Conservation (phyloP, 2,113 vertebrate species). For the Rafetus swinhoei region DNA sequence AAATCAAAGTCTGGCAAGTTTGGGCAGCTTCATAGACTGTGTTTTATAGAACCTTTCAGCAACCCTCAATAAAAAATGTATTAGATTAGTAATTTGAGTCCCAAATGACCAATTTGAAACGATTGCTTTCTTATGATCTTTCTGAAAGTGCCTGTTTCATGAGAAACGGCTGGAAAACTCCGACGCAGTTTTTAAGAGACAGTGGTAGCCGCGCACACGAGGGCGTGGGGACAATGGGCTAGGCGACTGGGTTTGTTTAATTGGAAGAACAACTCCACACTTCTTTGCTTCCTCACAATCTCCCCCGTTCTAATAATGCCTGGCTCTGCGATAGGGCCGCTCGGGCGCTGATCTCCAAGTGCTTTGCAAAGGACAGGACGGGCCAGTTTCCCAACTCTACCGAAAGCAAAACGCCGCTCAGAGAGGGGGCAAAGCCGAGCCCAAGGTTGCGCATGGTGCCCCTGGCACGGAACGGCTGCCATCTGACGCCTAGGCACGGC, state of each 20-base stretch:
- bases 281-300: neutral
- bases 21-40: constrained; percentile 73
- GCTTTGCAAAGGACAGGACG: neutral
- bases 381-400: neutral
- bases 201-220: constrained; percentile 52
- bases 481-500: neutral
- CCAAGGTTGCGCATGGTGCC: neutral
- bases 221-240: constrained; percentile 22
- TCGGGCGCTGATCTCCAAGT: neutral
- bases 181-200: constrained; percentile 67
- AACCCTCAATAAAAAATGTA: constrained; percentile 80
- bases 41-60: constrained; percentile 79
- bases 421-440: neutral
- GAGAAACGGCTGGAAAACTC: constrained; percentile 77
- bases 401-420: neutral
- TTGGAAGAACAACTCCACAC: constrained; percentile 37
- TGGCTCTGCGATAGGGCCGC: constrained; percentile 6
- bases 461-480: rapidly evolving
- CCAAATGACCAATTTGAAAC: constrained; percentile 80
- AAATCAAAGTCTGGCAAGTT: constrained; percentile 70
- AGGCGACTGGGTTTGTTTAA: constrained; percentile 53
- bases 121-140: constrained; percentile 81
- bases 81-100: constrained; percentile 81
- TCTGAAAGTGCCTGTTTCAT: constrained; percentile 78
- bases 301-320: neutral